Evolutionary conservation across 2,113 vertebrate species (phyloP), one percentile per base, ranked within the genome.

Genomic region (Tursiops truncatus): DNA sequence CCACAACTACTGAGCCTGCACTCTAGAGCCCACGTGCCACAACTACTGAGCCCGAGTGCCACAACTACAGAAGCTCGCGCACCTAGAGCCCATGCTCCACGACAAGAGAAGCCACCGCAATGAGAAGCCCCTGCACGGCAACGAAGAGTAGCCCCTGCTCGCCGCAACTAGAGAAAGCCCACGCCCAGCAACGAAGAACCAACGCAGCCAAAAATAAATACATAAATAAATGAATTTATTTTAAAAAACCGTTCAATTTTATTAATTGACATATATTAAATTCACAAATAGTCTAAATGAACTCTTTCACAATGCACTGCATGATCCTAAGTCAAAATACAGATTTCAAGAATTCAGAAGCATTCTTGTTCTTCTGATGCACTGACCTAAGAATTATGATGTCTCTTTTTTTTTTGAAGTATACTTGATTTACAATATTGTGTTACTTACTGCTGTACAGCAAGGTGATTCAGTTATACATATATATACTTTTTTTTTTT

Each of bases 221-320:
- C 50, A 53, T 53, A 53, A 53, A 53, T 17, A 53, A 53, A 53
- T 53, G 50, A 53, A 53, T 53, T 53, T 53, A 53, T 53, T 53
- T 53, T 53, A 17, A 53, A 50, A 53, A 53, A 53, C 50, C 50
- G 15, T 47, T 47, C 73, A 18, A 28, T 76, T 47, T 47, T 47
- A 76, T 28, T 76, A 76, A 76, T 47, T 76, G 47, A 76, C 3
- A 0, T 76, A 9, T 76, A 76, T 76, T 47, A 47, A 47, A 28
- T 47, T 76, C 41, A 76, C 73, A 76, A 47, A 76, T 76, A 47
- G 47, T 76, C 73, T 76, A 47, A 76, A 76, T 31, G 73, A 76
- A 47, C 26, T 76, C 41, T 76, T 47, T 76, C 41, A 47, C 41
- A 31, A 31, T 47, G 41, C 41, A 76, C 26, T 47, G 73, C 28